These are phyloP conservation scores for Uria lomvia DNA, from an alignment of 2,113 vertebrate species.

Conservation along the genomic window DNA sequence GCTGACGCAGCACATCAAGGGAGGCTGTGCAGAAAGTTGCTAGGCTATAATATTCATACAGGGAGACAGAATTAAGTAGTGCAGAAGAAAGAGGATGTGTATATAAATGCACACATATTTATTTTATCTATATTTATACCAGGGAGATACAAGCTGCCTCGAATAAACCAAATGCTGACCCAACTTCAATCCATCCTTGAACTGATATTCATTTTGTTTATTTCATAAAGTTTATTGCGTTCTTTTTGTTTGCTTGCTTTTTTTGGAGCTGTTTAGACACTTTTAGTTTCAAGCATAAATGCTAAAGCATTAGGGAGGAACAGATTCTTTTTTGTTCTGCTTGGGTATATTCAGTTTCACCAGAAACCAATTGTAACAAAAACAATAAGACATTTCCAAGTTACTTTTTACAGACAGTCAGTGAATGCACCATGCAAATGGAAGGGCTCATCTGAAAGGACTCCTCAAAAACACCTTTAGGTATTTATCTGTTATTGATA, in stretches of 20 bases:
- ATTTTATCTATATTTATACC: background rate
- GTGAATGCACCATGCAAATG: background rate
- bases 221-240: background rate
- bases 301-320: background rate
- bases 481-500: background rate
- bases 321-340: background rate
- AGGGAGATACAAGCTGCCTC: background rate
- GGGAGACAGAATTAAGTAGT: background rate
- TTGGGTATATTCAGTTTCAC: background rate
- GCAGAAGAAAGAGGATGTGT: background rate
- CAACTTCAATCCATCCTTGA: background rate
- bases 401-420: background rate
- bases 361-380: background rate
- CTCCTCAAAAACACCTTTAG: background rate
- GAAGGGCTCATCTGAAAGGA: background rate
- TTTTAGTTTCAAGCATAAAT: background rate
- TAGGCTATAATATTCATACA: background rate
- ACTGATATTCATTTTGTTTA: background rate
- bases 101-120: background rate
- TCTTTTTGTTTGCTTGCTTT: background rate
- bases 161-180: background rate
- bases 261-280: background rate
- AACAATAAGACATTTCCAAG: background rate
- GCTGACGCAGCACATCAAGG: background rate
- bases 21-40: background rate